phyloP scores from a whole-genome alignment of 92 coral and sea anemone species.

The Diadumene lineata region DNA sequence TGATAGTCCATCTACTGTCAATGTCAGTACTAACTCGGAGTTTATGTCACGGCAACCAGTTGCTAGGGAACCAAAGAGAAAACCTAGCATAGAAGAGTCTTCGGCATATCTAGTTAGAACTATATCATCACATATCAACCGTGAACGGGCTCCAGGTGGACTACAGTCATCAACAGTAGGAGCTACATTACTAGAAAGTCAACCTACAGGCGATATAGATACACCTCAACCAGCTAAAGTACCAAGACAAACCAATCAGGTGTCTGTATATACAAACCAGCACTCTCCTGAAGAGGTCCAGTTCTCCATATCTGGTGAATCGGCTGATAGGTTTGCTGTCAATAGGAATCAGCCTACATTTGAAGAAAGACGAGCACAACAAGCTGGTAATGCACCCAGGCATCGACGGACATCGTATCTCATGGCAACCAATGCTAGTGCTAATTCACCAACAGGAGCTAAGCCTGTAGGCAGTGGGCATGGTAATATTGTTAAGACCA shows the following conservation, averaged over 20 bases:
- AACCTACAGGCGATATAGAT: constrained; percentile 26
- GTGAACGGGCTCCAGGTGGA: constrained; percentile 39
- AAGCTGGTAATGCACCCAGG: constrained; percentile 48
- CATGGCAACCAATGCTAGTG: constrained; percentile 82
- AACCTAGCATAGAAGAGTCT: constrained; percentile 53
- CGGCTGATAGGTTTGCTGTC: constrained; percentile 10
- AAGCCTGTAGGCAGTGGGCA: constrained; percentile 18
- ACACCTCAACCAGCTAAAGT: constrained; percentile 49
- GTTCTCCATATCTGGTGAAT: constrained; percentile 1
- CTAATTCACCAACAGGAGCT: constrained; percentile 11
- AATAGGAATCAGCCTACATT: constrained; percentile 19
- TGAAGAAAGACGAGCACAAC: constrained; percentile 25
- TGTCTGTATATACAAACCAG: constrained; percentile 56
- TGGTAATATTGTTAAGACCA: constrained; percentile 17
- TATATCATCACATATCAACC: constrained; percentile 57
- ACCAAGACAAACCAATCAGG: constrained; percentile 56
- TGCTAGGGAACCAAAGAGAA: constrained; percentile 60
- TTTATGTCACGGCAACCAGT: constrained; percentile 83
- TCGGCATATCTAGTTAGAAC: constrained; percentile 53
- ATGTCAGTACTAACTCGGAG: constrained; percentile 70
- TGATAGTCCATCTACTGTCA: constrained; percentile 68
- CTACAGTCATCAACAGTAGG: constrained; percentile 76
- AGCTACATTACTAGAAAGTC: constrained; percentile 73
- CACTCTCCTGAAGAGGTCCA: constrained; percentile 17
- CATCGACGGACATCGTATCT: constrained; percentile 85